A percentile compares a stretch with the other conserved stretches of the same genome.
Conservation (phyloP, 2,113 vertebrate species). For the Stegostoma tigrinum region DNA sequence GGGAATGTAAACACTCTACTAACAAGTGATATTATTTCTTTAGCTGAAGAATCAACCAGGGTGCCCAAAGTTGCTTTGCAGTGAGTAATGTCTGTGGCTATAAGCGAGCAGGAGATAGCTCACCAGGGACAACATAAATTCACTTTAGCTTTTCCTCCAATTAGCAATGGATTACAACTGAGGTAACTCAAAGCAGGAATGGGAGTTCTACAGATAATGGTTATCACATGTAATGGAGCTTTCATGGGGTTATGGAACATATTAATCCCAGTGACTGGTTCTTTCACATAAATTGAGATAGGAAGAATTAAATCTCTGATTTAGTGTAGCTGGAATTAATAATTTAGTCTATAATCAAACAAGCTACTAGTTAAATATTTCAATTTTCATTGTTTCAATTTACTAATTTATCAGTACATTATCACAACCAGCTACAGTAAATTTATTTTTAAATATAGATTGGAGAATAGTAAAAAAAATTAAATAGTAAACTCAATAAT, state of each 20-base stretch:
- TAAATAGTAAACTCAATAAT: not conserved
- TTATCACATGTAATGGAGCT: not conserved
- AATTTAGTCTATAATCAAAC: not conserved
- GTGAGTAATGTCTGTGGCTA: not conserved
- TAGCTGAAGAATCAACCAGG: not conserved
- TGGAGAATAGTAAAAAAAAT: not conserved
- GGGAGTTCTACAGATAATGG: not conserved
- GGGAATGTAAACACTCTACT: not conserved
- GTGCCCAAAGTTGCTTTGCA: not conserved
- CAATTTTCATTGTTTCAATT: not conserved
- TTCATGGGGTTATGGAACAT: not conserved
- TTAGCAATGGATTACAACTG: not conserved
- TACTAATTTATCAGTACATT: not conserved
- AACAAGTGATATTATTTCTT: not conserved
- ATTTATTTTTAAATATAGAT: not conserved
- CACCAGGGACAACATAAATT: not conserved
- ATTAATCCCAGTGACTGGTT: not conserved
- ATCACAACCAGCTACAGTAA: not conserved
- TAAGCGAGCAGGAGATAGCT: not conserved
- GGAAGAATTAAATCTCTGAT: not conserved
- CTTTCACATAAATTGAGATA: not conserved
- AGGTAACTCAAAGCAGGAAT: not conserved
- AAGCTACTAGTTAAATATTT: not conserved
- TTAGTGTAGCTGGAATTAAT: not conserved
- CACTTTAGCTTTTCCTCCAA: not conserved